Evolutionary conservation across 2,113 vertebrate species (phyloP), one percentile per base, ranked within the genome.

Genomic region (zebrafish (Danio rerio)): DNA sequence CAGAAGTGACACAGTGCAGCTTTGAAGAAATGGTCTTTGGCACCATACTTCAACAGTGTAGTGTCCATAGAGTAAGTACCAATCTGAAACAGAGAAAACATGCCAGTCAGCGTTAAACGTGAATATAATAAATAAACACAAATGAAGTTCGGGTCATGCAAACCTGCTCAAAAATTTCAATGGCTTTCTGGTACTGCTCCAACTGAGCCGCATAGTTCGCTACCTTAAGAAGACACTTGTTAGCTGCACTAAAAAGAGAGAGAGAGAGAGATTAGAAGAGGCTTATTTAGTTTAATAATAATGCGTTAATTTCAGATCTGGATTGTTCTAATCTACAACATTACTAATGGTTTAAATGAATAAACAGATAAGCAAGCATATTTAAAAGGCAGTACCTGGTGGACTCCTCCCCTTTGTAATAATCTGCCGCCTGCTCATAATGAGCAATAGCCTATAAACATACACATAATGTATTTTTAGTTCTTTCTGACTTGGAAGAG

Each of bases 391-490:
- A 16, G 9, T 92, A 95, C 95, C 95, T 96, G 90, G 92, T 95
- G 42, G 95, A 95, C 70, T 95, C 95, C 84, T 95, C 95, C n/a
- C 95, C 93, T 87, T 95, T 95, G 90, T 94, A 96, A 86, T 96
- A 95, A 85, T 96, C 95, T 3, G 94, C 94, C 0, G 95, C 93
- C 85, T 95, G 95, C 83, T 96, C 95, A 0, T 96, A 96, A 85
- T 96, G 95, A 11, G 92, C 91, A 4, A 95, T 93, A 6, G 94
- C 94, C 94, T 95, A 83, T 10, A 42, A 55, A 31, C 49, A 78
- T 40, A 11, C 31, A 56, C 13, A 50, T 3, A 71, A 70, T 31
- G 18, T 61, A n/a, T 55, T n/a, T n/a, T 16, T 18, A 11, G 5
- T 31, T 31, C 31, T 2, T 31, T 31, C 31, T 31, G 31, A 31